Evolutionary conservation across 1,140 invertebrate genomes (phyloP).

Genomic region (Zaprionus capensis): DNA sequence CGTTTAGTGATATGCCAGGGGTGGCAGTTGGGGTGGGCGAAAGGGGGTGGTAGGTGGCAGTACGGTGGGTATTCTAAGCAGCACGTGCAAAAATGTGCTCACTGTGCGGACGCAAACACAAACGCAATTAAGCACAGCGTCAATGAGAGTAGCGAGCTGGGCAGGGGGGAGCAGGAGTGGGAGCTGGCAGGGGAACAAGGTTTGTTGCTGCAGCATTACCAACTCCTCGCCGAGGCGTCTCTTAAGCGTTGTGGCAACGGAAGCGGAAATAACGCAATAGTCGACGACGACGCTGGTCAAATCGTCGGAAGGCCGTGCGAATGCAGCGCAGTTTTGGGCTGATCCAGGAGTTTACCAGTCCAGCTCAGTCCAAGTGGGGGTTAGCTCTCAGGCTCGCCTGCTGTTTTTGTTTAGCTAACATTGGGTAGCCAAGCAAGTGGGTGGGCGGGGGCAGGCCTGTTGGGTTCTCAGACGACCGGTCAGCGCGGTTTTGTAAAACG

Average conservation of each 20-base stretch:
- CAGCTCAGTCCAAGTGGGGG: conserved; percentile 7
- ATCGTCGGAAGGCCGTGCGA: conserved; percentile 52
- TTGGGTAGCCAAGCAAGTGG: conserved; percentile 42
- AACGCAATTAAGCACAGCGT: conserved; percentile 79
- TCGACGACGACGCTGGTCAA: conserved; percentile 59
- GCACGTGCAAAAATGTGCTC: conserved; percentile 79
- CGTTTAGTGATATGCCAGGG: conserved; percentile 23
- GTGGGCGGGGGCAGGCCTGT: conserved; percentile 6
- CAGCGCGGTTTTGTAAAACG: conserved; percentile 82
- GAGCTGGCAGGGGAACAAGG: not conserved
- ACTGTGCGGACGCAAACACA: conserved; percentile 77
- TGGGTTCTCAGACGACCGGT: conserved; percentile 62
- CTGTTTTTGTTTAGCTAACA: conserved; percentile 70
- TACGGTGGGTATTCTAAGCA: conserved; percentile 30
- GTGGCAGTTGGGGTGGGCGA: conserved; percentile 6
- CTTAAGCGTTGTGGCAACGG: conserved; percentile 60
- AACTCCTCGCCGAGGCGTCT: conserved; percentile 28
- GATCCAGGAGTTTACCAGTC: conserved; percentile 21
- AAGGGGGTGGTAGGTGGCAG: not conserved
- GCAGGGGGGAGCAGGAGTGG: not conserved
- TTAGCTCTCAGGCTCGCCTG: not conserved
- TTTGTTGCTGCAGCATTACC: not conserved
- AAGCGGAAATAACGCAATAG: conserved; percentile 77
- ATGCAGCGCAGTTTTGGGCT: conserved; percentile 50
- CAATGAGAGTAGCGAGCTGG: conserved; percentile 39